Conservation (phyloP, 2,113 vertebrate genomes). For the Erythrocebus patas region DNA sequence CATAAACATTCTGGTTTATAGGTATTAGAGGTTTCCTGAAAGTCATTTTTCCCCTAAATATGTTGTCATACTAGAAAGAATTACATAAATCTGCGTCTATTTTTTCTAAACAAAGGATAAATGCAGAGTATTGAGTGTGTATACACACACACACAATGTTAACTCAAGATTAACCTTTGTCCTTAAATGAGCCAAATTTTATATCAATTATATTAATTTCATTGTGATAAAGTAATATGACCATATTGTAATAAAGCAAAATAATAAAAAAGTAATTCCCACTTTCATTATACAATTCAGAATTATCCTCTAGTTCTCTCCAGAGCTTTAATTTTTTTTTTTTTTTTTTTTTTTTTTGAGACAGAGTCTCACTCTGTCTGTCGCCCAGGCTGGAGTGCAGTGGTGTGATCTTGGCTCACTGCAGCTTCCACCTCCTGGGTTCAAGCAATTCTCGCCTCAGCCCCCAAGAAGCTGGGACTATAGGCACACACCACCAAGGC, state of each 20-base stretch:
- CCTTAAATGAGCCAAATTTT: not conserved
- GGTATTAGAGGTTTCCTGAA: not conserved
- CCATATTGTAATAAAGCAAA: not conserved
- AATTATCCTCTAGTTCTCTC: not conserved
- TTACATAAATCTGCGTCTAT: not conserved
- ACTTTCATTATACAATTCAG: not conserved
- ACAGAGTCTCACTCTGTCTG: too few species aligned
- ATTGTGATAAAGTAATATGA: not conserved
- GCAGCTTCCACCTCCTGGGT: too few species aligned
- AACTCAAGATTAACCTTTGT: not conserved
- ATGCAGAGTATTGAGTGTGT: not conserved
- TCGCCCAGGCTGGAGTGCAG: too few species aligned
- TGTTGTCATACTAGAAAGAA: not conserved
- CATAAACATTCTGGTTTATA: not conserved
- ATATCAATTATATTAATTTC: not conserved
- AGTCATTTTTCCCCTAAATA: not conserved
- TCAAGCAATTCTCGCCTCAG: too few species aligned
- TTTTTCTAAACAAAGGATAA: not conserved
- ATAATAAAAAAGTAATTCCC: not conserved
- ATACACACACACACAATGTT: not conserved
- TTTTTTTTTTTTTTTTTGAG: too few species aligned
- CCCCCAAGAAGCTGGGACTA: too few species aligned
- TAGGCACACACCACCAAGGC: fast-evolving
- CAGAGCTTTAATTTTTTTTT: not conserved
- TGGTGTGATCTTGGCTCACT: too few species aligned